Percentiles rank a stretch among this genome's conserved stretches.
phyloP scores from a whole-genome alignment of 1,140 invertebrate genomes.

The Leucophenga varia region DNA sequence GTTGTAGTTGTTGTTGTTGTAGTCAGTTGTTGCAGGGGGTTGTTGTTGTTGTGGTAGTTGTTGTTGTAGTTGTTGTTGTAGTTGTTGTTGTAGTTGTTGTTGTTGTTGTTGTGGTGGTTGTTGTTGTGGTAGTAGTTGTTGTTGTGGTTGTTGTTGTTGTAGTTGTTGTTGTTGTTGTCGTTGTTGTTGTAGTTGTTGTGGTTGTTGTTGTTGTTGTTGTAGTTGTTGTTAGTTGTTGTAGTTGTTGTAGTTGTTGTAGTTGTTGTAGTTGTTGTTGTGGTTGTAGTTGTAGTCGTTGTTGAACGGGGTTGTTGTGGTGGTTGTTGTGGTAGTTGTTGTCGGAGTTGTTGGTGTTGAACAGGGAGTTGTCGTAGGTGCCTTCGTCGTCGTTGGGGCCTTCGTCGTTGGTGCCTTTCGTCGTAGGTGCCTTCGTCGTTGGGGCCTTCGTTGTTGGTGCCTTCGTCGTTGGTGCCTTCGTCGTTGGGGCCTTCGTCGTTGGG shows the following conservation, averaged over 20 bases:
- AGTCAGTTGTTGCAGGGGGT: background rate
- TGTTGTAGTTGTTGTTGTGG: background rate
- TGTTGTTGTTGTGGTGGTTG: too few relatives aligned
- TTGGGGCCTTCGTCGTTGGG: constrained; percentile 4
- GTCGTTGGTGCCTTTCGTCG: background rate
- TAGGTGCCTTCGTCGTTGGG: too few relatives aligned
- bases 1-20: background rate
- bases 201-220: background rate
- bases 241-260: background rate
- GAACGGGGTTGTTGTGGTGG: constrained; percentile 13
- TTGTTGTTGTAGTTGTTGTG: background rate
- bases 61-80: too few relatives aligned
- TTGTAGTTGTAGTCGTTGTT: constrained; percentile 1
- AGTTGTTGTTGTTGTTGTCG: too few relatives aligned
- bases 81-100: too few relatives aligned
- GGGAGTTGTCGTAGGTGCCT: background rate
- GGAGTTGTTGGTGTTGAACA: too few relatives aligned
- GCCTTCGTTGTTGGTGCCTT: background rate
- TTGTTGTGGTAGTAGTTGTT: too few relatives aligned
- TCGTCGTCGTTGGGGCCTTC: background rate
- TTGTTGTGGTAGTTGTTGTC: background rate
- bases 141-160: too few relatives aligned
- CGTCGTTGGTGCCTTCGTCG: background rate
- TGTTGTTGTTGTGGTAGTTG: too few relatives aligned
- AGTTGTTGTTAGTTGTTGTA: background rate